These are phyloP conservation scores for Cyclopterus lumpus DNA, from an alignment of 2,797 vertebrate species.

Conservation along the genomic window DNA sequence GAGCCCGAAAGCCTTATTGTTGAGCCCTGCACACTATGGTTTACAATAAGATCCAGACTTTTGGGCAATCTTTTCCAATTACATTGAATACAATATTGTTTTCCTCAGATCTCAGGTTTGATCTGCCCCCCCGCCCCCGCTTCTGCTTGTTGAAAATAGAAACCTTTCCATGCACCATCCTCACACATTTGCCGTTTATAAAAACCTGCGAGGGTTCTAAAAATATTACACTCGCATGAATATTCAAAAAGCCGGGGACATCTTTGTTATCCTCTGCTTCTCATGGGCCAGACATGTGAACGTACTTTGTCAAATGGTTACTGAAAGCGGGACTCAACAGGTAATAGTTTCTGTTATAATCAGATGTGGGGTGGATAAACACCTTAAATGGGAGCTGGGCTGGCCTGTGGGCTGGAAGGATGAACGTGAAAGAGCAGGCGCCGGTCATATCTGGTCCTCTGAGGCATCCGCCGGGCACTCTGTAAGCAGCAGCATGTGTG, in stretches of 20 bases:
- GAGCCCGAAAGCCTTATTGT: too few relatives aligned
- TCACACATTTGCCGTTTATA: slow-evolving; percentile 32
- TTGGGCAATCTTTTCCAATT: slow-evolving; percentile 2
- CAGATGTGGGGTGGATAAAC: slow-evolving; percentile 18
- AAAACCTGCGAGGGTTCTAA: slow-evolving; percentile 60
- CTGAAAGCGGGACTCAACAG: not conserved
- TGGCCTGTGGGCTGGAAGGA: slow-evolving; percentile 1
- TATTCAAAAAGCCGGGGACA: slow-evolving; percentile 44
- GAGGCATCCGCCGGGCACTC: not conserved
- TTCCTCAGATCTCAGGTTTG: slow-evolving; percentile 6
- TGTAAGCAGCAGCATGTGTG: not conserved
- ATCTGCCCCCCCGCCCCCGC: not conserved
- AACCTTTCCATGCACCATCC: slow-evolving; percentile 22
- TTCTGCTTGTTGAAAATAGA: slow-evolving; percentile 49
- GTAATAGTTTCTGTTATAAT: slow-evolving; percentile 18
- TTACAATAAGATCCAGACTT: not conserved
- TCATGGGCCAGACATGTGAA: slow-evolving; percentile 14
- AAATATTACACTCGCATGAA: slow-evolving; percentile 63
- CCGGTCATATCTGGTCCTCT: slow-evolving; percentile 5
- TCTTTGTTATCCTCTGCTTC: slow-evolving; percentile 26
- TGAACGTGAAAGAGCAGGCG: slow-evolving; percentile 2
- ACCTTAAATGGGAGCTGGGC: slow-evolving; percentile 16
- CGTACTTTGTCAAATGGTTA: slow-evolving; percentile 25
- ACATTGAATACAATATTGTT: slow-evolving; percentile 9
- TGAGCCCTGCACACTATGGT: not conserved